Conservation (phyloP, 2,113 vertebrate species). For the Helogale parvula region DNA sequence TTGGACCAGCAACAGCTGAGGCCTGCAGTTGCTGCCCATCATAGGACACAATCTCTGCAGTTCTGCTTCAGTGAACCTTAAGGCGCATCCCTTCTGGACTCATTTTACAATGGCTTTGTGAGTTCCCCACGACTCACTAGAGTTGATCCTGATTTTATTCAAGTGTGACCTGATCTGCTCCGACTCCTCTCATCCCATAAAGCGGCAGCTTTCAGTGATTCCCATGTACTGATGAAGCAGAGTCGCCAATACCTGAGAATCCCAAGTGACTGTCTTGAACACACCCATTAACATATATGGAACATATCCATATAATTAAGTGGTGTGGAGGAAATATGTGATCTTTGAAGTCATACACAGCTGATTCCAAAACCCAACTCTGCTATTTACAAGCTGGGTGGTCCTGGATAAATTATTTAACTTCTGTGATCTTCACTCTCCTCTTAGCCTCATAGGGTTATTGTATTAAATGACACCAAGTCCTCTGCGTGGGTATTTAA, state of each 20-base stretch:
- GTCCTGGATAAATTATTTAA: conserved; percentile 27
- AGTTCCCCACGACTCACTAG: background rate
- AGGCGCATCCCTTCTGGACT: conserved; percentile 17
- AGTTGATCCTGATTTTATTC: background rate
- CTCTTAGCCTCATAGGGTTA: conserved; percentile 21
- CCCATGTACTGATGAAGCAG: background rate
- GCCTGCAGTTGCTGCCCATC: background rate
- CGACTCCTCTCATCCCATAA: background rate
- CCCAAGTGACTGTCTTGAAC: conserved; percentile 42
- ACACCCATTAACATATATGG: background rate
- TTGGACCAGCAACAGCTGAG: background rate
- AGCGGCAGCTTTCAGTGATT: background rate
- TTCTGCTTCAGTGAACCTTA: conserved; percentile 30
- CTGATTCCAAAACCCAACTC: conserved; percentile 50
- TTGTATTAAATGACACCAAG: background rate
- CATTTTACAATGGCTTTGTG: background rate
- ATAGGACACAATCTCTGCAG: background rate
- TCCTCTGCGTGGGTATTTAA: background rate
- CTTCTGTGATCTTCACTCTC: conserved; percentile 48
- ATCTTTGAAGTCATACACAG: conserved; percentile 30
- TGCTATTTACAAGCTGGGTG: conserved; percentile 48
- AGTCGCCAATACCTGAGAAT: background rate
- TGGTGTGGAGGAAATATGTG: conserved; percentile 18
- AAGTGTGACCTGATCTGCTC: background rate
- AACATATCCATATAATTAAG: conserved; percentile 32